Base-by-base conservation (phyloP, 2,113 vertebrate species). In the Psilopogon haemacephalus region DNA sequence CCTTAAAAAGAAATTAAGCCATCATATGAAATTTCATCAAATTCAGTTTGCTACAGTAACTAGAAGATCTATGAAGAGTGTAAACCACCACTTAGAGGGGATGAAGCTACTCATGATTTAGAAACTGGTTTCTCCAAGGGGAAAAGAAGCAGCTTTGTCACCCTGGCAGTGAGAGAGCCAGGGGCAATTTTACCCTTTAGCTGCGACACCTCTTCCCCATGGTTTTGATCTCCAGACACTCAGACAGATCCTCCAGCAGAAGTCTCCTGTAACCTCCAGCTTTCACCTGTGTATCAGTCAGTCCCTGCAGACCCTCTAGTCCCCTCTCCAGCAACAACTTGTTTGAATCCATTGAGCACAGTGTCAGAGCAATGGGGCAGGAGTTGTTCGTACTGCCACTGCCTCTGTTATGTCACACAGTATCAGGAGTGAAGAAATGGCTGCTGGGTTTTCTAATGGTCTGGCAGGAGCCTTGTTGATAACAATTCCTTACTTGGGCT, bases 391-490 rank as follows among this genome's bases (percentile, higher is more conserved):
- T 69, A 11, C 42, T 44, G 68, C 55, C 0, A 1, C 48, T 3
- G 2, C 42, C 82, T 76, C 84, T 1, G 3, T 83, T 94, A 94
- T 86, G 91, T 92, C 12, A 2, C 64, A 79, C 68, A 77, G 19
- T 67, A 91, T 85, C 75, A 63, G 56, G 52, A 77, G 75, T 44
- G 42, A 86, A 87, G 86, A 93, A 91, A 88, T 74, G 92, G 88
- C 72, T 94, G 74, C 84, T 92, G 84, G 52, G 50, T 50, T 95
- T 84, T 88, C 85, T 94, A 91, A 89, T 85, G 65, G 75, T n/a
- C 75, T 80, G 60, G 78, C 71, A 91, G 84, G 68, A 93, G 46
- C 52, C 75, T 80, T 89, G 84, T 83, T 9, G 3, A 91, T 94
- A 96, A 73, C 42, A 67, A 71, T 89, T 67, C 71, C 80, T 94